Conservation (phyloP, 2,797 vertebrate species). For the Oophaga sylvatica region DNA sequence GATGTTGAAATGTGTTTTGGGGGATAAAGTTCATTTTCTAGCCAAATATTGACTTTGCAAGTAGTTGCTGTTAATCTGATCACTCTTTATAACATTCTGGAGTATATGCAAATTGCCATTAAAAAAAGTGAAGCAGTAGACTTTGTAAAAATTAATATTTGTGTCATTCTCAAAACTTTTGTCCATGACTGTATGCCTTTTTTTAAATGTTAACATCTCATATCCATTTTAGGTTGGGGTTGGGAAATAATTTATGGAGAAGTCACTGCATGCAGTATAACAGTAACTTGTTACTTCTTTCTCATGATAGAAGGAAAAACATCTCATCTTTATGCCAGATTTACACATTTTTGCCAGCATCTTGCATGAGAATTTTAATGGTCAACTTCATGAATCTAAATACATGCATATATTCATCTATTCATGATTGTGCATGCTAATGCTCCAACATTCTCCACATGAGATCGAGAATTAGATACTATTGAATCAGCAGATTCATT, state of each 20-base stretch:
- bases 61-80: no score
- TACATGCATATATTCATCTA: constrained; percentile 35
- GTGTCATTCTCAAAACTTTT: no score
- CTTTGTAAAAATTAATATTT: no score
- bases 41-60: no score
- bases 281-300: not conserved
- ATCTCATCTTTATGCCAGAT: not conserved
- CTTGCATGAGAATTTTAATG: constrained; percentile 24
- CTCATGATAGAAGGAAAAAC: not conserved
- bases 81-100: no score
- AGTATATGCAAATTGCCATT: no score
- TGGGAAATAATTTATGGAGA: not conserved
- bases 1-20: no score
- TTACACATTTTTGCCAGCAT: not conserved
- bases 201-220: no score
- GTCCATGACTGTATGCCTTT: no score
- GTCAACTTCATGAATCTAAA: constrained; percentile 24
- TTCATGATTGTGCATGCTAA: constrained; percentile 41
- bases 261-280: not conserved
- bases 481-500: constrained; percentile 50
- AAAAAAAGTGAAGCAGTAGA: no score
- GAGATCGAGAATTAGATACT: constrained; percentile 37
- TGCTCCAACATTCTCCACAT: constrained; percentile 11
- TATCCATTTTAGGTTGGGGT: not conserved
- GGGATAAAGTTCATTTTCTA: no score